A percentile compares a stretch with the other conserved stretches of the same genome.
These are phyloP conservation scores for Myotis daubentonii DNA, from an alignment of 2,797 vertebrate species.

Conservation along the genomic window DNA sequence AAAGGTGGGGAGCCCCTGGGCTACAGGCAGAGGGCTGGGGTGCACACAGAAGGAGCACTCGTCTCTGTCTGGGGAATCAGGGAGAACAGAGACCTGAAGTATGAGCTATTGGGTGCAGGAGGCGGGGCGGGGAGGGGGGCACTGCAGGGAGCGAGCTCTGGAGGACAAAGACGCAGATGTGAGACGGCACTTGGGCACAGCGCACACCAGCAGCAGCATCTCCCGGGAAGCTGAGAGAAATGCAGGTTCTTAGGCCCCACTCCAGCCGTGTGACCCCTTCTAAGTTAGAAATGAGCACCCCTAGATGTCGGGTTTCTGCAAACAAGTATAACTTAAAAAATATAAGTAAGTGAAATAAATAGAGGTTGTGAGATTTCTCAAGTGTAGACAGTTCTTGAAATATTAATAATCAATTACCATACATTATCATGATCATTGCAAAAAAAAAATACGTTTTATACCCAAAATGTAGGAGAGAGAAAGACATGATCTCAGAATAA, in stretches of 20 bases:
- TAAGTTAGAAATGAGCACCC: not conserved
- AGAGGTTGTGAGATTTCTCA: not conserved
- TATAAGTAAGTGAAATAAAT: not conserved
- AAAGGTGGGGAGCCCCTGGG: too few species aligned
- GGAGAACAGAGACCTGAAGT: not conserved
- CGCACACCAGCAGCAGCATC: too few species aligned
- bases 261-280: not conserved
- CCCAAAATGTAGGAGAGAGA: not conserved
- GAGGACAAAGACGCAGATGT: not conserved
- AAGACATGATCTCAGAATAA: constrained; percentile 37
- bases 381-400: not conserved
- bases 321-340: not conserved
- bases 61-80: not conserved
- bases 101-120: not conserved
- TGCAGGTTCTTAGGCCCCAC: not conserved
- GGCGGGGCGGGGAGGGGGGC: not conserved
- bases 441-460: not conserved
- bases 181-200: not conserved
- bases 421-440: not conserved
- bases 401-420: not conserved
- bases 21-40: not conserved
- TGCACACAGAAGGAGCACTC: not conserved
- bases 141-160: not conserved
- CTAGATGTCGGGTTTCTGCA: not conserved
- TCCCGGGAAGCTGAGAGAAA: not conserved